A percentile compares a stretch with the other conserved stretches of the same genome.
Evolutionary conservation across 1,140 invertebrate species (phyloP).

Genomic region (Hylaeus volcanicus): DNA sequence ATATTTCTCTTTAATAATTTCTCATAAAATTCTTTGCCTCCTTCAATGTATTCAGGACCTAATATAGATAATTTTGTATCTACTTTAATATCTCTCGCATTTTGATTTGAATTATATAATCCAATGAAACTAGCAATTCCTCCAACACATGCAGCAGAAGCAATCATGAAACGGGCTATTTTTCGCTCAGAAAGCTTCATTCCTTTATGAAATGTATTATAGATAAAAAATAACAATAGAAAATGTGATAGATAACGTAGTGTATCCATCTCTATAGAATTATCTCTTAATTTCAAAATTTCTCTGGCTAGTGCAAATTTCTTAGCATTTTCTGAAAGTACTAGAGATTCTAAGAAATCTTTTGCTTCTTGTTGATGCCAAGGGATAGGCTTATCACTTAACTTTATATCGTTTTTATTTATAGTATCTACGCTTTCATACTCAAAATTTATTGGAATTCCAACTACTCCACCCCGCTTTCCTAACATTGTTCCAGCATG

Average conservation of each 20-base stretch:
- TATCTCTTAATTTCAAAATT: constrained; percentile 83
- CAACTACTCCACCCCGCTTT: constrained; percentile 82
- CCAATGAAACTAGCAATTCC: constrained; percentile 74
- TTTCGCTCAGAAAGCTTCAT: not conserved
- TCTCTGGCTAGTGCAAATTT: constrained; percentile 89
- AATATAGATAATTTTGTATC: constrained; percentile 84
- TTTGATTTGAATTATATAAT: constrained; percentile 78
- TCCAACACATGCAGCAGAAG: no score
- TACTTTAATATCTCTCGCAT: constrained; percentile 82
- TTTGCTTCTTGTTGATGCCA: constrained; percentile 83
- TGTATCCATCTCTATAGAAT: not conserved
- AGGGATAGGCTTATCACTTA: constrained; percentile 82
- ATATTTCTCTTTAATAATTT: constrained; percentile 87
- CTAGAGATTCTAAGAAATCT: constrained; percentile 83
- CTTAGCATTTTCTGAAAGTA: constrained; percentile 87
- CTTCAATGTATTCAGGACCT: constrained; percentile 84
- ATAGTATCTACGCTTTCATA: constrained; percentile 79
- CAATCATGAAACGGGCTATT: no score
- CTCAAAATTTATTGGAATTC: constrained; percentile 84
- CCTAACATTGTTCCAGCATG: constrained; percentile 78
- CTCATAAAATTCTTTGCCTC: constrained; percentile 88
- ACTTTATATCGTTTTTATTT: constrained; percentile 80
- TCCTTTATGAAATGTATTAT: rapidly evolving
- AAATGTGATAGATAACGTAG: rapidly evolving
- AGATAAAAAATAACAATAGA: not conserved